Base-by-base conservation (phyloP, 2,888 invertebrate genomes). In the Stenichneumon culpator region DNA sequence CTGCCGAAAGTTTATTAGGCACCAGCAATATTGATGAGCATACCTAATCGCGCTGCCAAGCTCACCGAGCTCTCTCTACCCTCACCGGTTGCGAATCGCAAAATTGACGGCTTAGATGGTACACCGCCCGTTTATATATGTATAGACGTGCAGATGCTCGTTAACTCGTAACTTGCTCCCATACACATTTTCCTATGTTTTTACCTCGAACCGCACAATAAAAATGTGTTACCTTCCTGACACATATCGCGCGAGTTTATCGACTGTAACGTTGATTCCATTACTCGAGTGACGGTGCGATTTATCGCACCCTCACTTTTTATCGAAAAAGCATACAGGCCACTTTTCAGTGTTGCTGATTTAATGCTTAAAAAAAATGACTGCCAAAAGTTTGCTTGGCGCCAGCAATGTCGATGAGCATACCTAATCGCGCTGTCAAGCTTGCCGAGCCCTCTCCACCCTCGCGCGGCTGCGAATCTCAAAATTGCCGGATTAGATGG, bases 131-230 rank as follows among this genome's bases (percentile, higher is more conserved):
- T 50, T 73, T 22, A 47, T 47, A 28, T 50, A 36, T 70, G 36
- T 52, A 36, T 60, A 32, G 22, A 52, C 22, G n/a, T 68, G 44
- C 83, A 65, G 57, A 50, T 32, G 74, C 70, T 79, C 74, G 78
- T 73, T 82, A 78, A 74, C 79, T 79, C 68, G 60, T 63, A 79
- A 74, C 79, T 79, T 60, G 54, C 60, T 54, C 57, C 14, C 52
- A 60, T 60, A 16, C 65, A 65, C 60, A 22, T 25, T 36, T 44
- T 52, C 63, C 36, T 36, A 2, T 67, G 60, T 63, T 11, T 75
- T 39, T 39, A 52, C 25, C 7, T 22, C n/a, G 11, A 4, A 32
- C 16, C 22, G 50, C 25, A 72, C 72, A n/a, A n/a, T 52, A 69
- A 52, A 79, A 65, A 52, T 25, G 60, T 11, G 11, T 16, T 25